Base-by-base conservation (phyloP, 2,113 vertebrate genomes). In the Nesogale talazaci region DNA sequence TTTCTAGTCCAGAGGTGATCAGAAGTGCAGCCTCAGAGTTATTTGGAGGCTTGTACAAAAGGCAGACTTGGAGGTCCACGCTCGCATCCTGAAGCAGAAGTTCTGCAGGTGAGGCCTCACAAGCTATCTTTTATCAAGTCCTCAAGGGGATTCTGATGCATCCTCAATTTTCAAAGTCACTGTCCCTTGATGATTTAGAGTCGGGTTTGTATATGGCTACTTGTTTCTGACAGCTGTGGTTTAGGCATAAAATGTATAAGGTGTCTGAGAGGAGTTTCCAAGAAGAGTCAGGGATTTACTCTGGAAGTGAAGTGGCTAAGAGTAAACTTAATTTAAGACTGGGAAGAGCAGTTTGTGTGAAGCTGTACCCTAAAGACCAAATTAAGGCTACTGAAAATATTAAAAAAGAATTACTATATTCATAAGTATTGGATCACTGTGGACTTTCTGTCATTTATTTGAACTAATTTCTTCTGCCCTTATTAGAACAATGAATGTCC, bases 341-440 rank as follows among this genome's bases (percentile, higher is more conserved):
- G 2, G 69, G 63, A 75, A 72, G 83, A 25, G 4, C 29, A 46
- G 77, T 79, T 75, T 78, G 59, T 76, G 29, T 16, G 16, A 46
- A 87, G 78, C 38, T 77, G 14, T 7, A 40, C 67, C 74, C 78
- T 90, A 78, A 76, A 84, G 89, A 80, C 61, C 70, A 86, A 67
- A 72, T 74, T 72, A 91, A 76, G 40, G 85, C 22, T 78, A 83
- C 74, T 59, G 80, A 94, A n/a, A 78, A 38, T 63, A 76, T 20
- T 82, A 46, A 92, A 72, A 74, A 92, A 72, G 46, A 87, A 90
- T 84, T 85, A 72, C 17, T 57, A n/a, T 81, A 87, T 56, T 89
- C 74, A 79, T 82, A 74, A 83, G 78, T 89, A 88, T 52, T 65
- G 10, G 40, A 52, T 23, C 40, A 25, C 67, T 90, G 52, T 22